Evolutionary conservation across 2,797 vertebrate genomes (phyloP), one percentile per base, ranked within the genome.

Genomic region (Callimico goeldii): DNA sequence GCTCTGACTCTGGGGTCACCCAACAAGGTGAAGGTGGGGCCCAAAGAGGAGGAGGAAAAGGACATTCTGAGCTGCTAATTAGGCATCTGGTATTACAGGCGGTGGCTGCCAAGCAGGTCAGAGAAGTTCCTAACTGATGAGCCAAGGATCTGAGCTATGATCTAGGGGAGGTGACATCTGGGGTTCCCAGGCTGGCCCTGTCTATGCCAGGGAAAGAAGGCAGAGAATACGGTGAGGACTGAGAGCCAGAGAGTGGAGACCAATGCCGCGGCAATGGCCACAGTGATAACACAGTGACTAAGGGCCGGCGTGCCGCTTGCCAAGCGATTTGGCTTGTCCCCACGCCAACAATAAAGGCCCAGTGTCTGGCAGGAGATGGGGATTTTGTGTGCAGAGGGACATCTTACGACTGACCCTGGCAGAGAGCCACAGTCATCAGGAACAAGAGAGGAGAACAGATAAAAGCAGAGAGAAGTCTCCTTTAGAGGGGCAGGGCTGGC

Each of bases 241-340:
- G 81, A 84, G 70, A 94, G 39, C 77, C 77, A 13, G 1, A 87
- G 33, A 85, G 67, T 72, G 76, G 28, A 90, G 36, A 82, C 58
- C 33, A 91, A 96, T 58, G 93, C 93, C 94, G 57, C n/a, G 67
- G 55, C 1, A 1, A 80, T 43, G 70, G 83, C 83, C 86, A 41
- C 33, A 15, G 67, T 57, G 81, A 96, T 20, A 90, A 97, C 88
- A 72, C 48, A 88, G 43, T 93, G 93, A 95, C 92, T 86, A 77
- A 96, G 88, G 90, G 95, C 91, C 1, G 0, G 80, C 2, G 4
- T 39, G 80, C 22, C 8, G 72, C 73, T 83, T 97, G 95, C 95
- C 96, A 95, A 97, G 91, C 3, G 1, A 94, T 93, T 94, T 94
- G 95, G 88, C 96, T 95, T 96, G 93, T 97, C 95, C 84, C 61